These are phyloP conservation scores for Lanius ludovicianus DNA, from an alignment of 2,113 vertebrate genomes.

Conservation along the genomic window DNA sequence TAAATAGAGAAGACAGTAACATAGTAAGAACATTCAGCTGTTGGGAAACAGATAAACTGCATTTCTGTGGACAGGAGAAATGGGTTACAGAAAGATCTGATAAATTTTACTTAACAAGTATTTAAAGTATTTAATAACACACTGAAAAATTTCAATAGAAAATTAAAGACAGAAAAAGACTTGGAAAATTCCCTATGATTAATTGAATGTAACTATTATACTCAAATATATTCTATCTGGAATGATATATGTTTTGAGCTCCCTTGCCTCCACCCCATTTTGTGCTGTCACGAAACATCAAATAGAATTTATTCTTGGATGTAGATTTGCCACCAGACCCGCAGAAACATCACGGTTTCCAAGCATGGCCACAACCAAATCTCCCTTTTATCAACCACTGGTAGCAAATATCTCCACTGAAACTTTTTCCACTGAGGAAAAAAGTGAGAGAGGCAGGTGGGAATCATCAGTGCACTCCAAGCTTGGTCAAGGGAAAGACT, in stretches of 20 bases:
- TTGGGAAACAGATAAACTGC: background rate
- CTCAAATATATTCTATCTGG: background rate
- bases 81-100: background rate
- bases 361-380: background rate
- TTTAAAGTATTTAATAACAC: background rate
- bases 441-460: background rate
- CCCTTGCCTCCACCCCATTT: background rate
- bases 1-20: background rate
- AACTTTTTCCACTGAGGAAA: background rate
- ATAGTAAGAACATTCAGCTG: background rate
- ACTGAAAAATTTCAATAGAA: background rate
- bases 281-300: background rate
- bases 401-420: background rate
- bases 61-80: background rate
- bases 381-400: background rate
- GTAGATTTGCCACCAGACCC: background rate
- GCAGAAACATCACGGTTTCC: background rate
- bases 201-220: background rate
- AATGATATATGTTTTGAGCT: background rate
- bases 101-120: background rate
- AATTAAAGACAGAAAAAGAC: background rate
- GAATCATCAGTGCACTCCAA: background rate
- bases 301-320: background rate
- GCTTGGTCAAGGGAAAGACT: background rate
- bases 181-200: background rate